These are phyloP conservation scores for Leptopilina boulardi DNA, from an alignment of 1,140 invertebrate species.

Conservation along the genomic window DNA sequence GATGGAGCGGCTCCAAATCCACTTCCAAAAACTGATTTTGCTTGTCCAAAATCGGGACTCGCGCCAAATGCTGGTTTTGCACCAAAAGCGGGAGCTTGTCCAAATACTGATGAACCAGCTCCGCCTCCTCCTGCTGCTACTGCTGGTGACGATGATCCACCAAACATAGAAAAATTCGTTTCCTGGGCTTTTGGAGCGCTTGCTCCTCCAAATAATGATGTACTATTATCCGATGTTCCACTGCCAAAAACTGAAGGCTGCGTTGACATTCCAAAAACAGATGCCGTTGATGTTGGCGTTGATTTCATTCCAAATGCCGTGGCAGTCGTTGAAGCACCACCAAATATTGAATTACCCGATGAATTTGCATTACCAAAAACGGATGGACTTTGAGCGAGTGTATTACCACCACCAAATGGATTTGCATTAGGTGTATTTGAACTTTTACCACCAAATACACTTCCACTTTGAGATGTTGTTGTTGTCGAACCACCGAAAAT, in stretches of 20 bases:
- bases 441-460: constrained; percentile 43
- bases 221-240: constrained; percentile 36
- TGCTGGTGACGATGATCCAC: constrained; percentile 36
- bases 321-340: constrained; percentile 33
- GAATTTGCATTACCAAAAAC: constrained; percentile 45
- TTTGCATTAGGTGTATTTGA: background rate
- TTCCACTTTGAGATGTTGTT: background rate
- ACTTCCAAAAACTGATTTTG: constrained; percentile 49
- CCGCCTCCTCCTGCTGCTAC: constrained; percentile 39
- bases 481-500: constrained; percentile 27
- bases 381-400: background rate
- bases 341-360: constrained; percentile 51
- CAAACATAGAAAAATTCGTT: constrained; percentile 42
- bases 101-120: constrained; percentile 52
- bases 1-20: constrained; percentile 53
- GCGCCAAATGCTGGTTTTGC: constrained; percentile 66
- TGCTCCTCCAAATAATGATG: constrained; percentile 43
- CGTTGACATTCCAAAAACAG: constrained; percentile 35
- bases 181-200: constrained; percentile 24
- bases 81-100: constrained; percentile 62
- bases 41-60: constrained; percentile 55
- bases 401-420: background rate
- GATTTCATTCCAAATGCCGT: constrained; percentile 52
- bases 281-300: background rate
- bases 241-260: constrained; percentile 38